Base-by-base conservation (phyloP, 2,113 vertebrate species). In the Elachura formosa region DNA sequence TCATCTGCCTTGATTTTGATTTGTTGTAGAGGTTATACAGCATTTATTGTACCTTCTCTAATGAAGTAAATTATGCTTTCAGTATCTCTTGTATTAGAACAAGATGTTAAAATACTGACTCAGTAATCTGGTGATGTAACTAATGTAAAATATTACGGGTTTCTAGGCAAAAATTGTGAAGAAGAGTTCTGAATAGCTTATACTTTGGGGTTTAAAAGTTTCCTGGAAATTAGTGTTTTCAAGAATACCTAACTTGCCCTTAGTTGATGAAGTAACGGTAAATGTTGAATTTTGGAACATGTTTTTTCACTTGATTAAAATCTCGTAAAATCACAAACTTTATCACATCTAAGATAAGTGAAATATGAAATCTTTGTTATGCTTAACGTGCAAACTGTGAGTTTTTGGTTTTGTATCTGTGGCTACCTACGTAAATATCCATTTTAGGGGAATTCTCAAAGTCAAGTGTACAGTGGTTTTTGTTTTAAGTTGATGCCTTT, bases 111-210 rank as follows among this genome's bases (percentile, higher is more conserved):
- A 40, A 34, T 15, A 29, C 18, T 29, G 56, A 58, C 25, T 26
- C 23, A 18, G 21, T 58, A 46, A 63, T 62, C 25, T 71, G 23
- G 18, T 56, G 31, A 45, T 67, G 9, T 85, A 46, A 63, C 7
- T 67, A 59, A 33, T 63, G 48, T 23, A 54, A 34, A 75, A 62
- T 36, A 55, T 4, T 40, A 2, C 0, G 0, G 61, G 20, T 64
- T 87, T 76, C 28, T 61, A 84, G 25, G 43, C 10, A 36, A 62
- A 83, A 45, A 19, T 26, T 64, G 26, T 75, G 34, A 51, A 36
- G 41, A 52, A 9, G 26, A 14, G 11, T 64, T 82, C 18, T 69
- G 22, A 4, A 9, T n/a, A 61, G 24, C 7, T 19, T 85, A n/a
- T 45, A 36, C 14, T 82, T 72, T 4, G 8, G 7, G 21, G 18